Evolutionary conservation across 2,113 vertebrate genomes (phyloP).

Genomic region (Epinephelus moara): DNA sequence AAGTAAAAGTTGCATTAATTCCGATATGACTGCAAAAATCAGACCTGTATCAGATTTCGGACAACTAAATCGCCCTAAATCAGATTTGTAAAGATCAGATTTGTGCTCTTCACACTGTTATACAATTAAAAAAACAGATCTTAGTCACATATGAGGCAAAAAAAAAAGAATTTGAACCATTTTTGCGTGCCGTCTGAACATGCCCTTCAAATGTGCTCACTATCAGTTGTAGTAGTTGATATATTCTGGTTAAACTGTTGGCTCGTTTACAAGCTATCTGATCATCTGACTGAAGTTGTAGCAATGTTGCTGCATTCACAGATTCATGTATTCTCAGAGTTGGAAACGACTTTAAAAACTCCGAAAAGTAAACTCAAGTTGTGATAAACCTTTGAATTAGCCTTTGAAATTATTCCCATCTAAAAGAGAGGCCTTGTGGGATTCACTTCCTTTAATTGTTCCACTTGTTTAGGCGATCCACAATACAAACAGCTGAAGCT

Average conservation of each 20-base stretch:
- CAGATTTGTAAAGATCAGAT: too few species aligned
- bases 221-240: not conserved
- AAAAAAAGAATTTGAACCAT: too few species aligned
- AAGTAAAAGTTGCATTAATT: too few species aligned
- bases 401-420: not conserved
- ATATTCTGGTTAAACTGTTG: not conserved
- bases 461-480: conserved; percentile 26
- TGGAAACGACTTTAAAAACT: not conserved
- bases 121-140: too few species aligned
- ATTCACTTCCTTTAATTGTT: conserved; percentile 16
- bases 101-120: too few species aligned
- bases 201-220: too few species aligned
- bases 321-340: too few species aligned
- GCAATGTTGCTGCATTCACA: not conserved
- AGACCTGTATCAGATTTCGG: too few species aligned
- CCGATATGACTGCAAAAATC: too few species aligned
- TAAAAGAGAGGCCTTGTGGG: conserved; percentile 18
- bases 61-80: too few species aligned
- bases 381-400: not conserved
- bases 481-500: conserved; percentile 45
- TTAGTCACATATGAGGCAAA: too few species aligned
- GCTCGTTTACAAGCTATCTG: not conserved
- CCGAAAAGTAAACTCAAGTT: not conserved
- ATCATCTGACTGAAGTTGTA: not conserved
- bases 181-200: too few species aligned